Conservation (phyloP, 2,797 vertebrate genomes). For the Chelon auratus region DNA sequence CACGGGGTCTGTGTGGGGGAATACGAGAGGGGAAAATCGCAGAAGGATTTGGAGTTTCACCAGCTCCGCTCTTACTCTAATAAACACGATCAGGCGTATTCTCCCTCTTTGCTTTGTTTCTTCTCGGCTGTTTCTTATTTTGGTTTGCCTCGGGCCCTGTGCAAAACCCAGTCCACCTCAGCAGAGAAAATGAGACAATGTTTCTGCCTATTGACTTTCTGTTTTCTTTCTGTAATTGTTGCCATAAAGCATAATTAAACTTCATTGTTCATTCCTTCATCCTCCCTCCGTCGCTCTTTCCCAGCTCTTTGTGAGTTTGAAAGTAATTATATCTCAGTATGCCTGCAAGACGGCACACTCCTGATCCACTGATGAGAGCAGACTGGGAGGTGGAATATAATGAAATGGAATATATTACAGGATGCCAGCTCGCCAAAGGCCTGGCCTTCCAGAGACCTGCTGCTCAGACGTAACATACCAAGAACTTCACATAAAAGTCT, state of each 20-base stretch:
- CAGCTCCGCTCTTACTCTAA: constrained; percentile 26
- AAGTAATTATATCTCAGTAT: constrained; percentile 79
- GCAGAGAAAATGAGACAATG: constrained; percentile 65
- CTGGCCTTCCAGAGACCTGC: constrained; percentile 46
- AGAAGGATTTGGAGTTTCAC: constrained; percentile 35
- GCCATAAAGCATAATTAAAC: constrained; percentile 79
- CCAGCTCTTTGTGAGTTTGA: constrained; percentile 59
- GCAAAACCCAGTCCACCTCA: constrained; percentile 57
- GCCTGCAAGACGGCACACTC: constrained; percentile 68
- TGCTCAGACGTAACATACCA: constrained; percentile 21
- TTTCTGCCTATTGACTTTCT: constrained; percentile 74
- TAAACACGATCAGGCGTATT: constrained; percentile 52
- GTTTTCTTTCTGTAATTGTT: constrained; percentile 77
- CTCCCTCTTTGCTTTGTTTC: constrained; percentile 50
- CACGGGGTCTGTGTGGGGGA: constrained; percentile 28
- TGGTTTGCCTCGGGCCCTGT: constrained; percentile 44
- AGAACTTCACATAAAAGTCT: constrained; percentile 28
- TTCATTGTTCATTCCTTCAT: constrained; percentile 71
- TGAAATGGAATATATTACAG: constrained; percentile 77
- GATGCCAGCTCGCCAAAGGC: constrained; percentile 36
- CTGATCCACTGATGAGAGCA: constrained; percentile 78
- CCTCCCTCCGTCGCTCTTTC: constrained; percentile 49
- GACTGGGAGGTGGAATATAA: constrained; percentile 74
- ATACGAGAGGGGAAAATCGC: constrained; percentile 36
- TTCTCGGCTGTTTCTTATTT: constrained; percentile 63